A percentile compares a stretch with the other conserved stretches of the same genome.
These are phyloP conservation scores for Spialia ferax DNA, from an alignment of 2,888 invertebrate species.

Conservation along the genomic window DNA sequence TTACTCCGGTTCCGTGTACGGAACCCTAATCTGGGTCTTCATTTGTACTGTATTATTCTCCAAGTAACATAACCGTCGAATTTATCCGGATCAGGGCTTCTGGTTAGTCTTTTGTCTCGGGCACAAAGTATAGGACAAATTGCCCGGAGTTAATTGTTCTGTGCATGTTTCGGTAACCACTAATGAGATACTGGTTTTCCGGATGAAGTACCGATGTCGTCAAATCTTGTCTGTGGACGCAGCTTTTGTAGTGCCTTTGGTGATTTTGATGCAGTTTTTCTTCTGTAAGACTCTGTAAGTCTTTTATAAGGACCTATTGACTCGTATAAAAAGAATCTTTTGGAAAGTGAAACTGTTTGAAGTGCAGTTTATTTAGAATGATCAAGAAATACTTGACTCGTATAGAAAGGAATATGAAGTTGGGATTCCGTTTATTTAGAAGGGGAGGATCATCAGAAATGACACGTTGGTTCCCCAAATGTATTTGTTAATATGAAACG, in stretches of 20 bases:
- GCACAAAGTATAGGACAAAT: constrained; percentile 43
- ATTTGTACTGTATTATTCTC: constrained; percentile 53
- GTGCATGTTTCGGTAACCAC: constrained; percentile 28
- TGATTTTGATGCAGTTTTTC: not conserved
- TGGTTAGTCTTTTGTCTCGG: not conserved
- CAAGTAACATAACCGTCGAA: constrained; percentile 58
- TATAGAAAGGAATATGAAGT: not conserved
- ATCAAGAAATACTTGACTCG: too few species aligned
- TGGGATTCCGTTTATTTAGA: not conserved
- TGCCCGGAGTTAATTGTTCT: constrained; percentile 25
- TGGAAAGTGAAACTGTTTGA: too few species aligned
- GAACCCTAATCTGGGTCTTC: constrained; percentile 60
- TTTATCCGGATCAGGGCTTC: constrained; percentile 50
- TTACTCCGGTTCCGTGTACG: constrained; percentile 63
- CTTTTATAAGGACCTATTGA: not conserved
- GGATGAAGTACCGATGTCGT: not conserved
- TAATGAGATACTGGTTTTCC: constrained; percentile 46
- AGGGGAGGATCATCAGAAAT: not conserved
- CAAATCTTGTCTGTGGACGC: constrained; percentile 1
- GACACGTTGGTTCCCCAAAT: too few species aligned
- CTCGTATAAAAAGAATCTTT: not conserved
- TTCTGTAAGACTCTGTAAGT: too few species aligned
- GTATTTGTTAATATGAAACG: too few species aligned
- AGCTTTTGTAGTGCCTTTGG: constrained; percentile 9
- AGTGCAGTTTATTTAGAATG: too few species aligned